Percentiles rank a stretch among this genome's conserved stretches.
Evolutionary conservation across 2,113 vertebrate species (phyloP).

Genomic region (Tretioscincus oriximinensis): DNA sequence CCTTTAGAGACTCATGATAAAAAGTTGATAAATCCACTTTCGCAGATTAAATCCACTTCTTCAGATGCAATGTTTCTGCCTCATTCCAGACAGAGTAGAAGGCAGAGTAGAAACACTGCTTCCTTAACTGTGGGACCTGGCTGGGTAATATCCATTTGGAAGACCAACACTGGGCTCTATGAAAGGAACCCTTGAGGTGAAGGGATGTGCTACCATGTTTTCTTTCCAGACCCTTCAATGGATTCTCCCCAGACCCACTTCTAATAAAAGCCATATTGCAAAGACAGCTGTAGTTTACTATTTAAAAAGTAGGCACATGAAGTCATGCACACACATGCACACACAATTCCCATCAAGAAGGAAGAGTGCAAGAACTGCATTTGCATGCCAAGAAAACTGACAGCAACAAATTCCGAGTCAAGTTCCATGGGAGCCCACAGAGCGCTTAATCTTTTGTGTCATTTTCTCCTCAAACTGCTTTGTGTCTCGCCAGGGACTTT

Average conservation of each 20-base stretch:
- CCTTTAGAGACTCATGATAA: no score
- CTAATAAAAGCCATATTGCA: neutral
- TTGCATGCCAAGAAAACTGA: neutral
- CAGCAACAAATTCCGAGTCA: neutral
- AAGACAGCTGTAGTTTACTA: neutral
- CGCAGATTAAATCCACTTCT: neutral
- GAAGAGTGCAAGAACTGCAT: neutral
- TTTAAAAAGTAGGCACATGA: neutral
- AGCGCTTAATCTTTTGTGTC: no score
- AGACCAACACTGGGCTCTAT: no score
- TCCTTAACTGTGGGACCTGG: no score
- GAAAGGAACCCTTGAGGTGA: no score
- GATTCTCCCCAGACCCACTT: neutral
- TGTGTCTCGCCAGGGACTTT: neutral
- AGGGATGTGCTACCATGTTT: no score
- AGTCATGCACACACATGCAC: neutral
- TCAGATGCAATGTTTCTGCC: neutral
- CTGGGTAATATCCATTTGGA: no score
- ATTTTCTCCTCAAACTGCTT: neutral
- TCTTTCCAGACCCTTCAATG: no score
- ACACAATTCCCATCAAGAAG: neutral
- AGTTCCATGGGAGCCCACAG: neutral
- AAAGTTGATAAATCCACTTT: no score
- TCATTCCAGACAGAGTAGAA: no score
- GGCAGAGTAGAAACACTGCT: no score